Evolutionary conservation across 2,113 vertebrate genomes (phyloP), one percentile per base, ranked within the genome.

Genomic region (Atrichornis clamosus): DNA sequence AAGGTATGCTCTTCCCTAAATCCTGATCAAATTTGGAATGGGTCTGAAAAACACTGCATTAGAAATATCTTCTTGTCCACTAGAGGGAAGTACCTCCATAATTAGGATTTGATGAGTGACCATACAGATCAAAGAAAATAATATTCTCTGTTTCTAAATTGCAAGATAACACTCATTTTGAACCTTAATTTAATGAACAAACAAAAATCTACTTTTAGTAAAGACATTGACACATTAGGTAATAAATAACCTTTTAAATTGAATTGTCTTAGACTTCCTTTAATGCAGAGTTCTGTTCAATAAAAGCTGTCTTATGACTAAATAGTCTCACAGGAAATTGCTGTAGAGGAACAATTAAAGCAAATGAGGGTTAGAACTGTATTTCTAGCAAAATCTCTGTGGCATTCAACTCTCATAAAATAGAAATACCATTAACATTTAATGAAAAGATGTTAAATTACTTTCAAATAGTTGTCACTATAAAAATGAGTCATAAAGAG

Each of bases 341-440:
- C 86, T 95, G 85, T 78, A 90, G 86, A 86, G 74, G 32, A 96
- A 89, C 95, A 97, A 95, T 93, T 88, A 95, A 89, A 93, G 90
- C 82, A 94, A 96, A 96, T 70, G 72, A 96, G 96, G 78, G 56
- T 95, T 93, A 96, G 73, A 41, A 93, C 85, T 85, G 67, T 93
- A 90, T 95, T 97, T 94, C 94, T 76, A 89, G 69, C 24, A 52
- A 91, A 97, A 73, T 80, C 79, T 91, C 20, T 91, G 47, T 93
- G 93, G 58, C 59, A 79, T 84, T 96, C 62, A 81, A 46, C 44
- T 78, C 75, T 73, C 64, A 90, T 74, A 93, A 95, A 96, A 93
- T 64, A 95, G 74, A 96, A 97, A 93, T 96, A 59, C 35, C 93
- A 92, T 95, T 96, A 97, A 94, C 87, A 65, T 97, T 97, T 96